These are phyloP conservation scores for Pipistrellus pipistrellus DNA, from an alignment of 2,797 vertebrate genomes.

Conservation along the genomic window DNA sequence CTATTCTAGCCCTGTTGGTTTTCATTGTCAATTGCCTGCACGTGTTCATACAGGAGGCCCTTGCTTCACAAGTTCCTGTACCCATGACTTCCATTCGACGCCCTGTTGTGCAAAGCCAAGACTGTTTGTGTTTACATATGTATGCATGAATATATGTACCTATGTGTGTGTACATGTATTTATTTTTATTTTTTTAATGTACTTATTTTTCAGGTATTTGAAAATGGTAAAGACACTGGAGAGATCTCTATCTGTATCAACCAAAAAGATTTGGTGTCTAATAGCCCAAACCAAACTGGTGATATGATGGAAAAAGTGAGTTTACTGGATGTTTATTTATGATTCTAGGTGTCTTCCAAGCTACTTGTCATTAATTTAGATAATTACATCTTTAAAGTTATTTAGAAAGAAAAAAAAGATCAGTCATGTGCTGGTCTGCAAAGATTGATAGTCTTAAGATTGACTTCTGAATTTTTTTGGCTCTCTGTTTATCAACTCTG, in stretches of 20 bases:
- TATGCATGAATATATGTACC: neutral
- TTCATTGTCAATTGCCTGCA: neutral
- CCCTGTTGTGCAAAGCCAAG: neutral
- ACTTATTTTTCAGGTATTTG: constrained; percentile 77
- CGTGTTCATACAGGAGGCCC: neutral
- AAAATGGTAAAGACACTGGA: constrained; percentile 73
- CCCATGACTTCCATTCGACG: neutral
- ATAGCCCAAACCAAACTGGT: constrained; percentile 39
- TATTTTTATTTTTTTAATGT: constrained; percentile 30
- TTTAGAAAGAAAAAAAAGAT: neutral
- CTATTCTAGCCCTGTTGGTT: neutral
- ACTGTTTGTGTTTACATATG: neutral
- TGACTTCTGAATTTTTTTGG: neutral
- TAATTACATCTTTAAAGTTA: neutral
- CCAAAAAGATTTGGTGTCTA: constrained; percentile 68
- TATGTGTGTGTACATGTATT: neutral
- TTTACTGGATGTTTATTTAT: neutral
- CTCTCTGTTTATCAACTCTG: neutral
- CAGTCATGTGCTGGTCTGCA: neutral
- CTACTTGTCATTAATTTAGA: constrained; percentile 30
- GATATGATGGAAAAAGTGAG: constrained; percentile 72
- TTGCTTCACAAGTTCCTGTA: neutral
- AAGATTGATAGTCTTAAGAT: neutral
- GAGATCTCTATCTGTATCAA: constrained; percentile 74
- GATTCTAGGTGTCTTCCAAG: neutral